Base-by-base conservation (phyloP, 2,113 vertebrate species). In the Macquaria australasica region DNA sequence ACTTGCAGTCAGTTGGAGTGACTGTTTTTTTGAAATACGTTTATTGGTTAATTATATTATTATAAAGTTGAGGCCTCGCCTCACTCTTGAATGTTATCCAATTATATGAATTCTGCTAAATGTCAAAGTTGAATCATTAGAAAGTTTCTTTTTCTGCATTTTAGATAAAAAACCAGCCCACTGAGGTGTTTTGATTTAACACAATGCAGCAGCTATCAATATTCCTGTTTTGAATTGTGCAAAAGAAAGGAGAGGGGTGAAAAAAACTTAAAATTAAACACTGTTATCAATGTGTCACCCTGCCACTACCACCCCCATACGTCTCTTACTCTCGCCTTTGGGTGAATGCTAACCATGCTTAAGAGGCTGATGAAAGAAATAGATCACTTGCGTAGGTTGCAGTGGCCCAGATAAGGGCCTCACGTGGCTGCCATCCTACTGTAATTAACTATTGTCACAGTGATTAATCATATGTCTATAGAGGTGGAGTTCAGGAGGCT, bases 381-480 rank as follows among this genome's bases (percentile, higher is more conserved):
- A 79, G 89, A 90, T 91, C 74, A 87, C 77, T 75, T 71, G 68
- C 45, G 25, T 37, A 81, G 85, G 86, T 87, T 87, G 86, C 88
- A 53, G 79, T 90, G 93, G 68, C 87, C 90, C 91, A 93, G 94
- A 93, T 88, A 92, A 90, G 84, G 21, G 85, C 72, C 77, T 89
- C 88, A 86, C 74, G 71, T 79, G 81, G 87, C 90, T 81, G 85
- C 66, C 59, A 72, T 88, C 87, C 51, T 34, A 50, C 81, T 82
- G 81, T 93, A 95, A 95, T 95, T 94, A 95, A 91, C 84, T 73
- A 56, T 62, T 91, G 90, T 90, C 87, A 90, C 68, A 79, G 78
- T 90, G 89, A 95, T 94, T 94, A 90, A 94, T 94, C 90, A 82
- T 91, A 70, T 56, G 75, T 84, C 75, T 41, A 53, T 53, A 81